phyloP scores from a whole-genome alignment of 2,888 invertebrate genomes.

The Microlaimidae sp. region DNA sequence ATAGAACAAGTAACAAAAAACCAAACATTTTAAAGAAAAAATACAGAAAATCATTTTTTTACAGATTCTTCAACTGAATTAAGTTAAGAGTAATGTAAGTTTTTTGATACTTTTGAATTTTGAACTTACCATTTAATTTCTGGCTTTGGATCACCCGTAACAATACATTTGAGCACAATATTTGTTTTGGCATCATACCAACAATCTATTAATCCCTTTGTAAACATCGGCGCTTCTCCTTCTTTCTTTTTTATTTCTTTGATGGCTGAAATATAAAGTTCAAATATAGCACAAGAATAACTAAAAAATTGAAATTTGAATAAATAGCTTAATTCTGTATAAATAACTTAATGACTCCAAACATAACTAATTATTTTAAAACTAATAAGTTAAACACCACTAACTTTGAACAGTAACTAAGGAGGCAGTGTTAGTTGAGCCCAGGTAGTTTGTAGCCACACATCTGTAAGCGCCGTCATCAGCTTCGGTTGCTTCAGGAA shows the following conservation, averaged over 20 bases:
- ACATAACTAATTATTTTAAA: too few relatives aligned
- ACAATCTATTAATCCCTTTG: constrained; percentile 27
- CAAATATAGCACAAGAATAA: background rate
- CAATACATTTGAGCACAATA: constrained; percentile 30
- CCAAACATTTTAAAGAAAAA: too few relatives aligned
- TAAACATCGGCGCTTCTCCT: constrained; percentile 32
- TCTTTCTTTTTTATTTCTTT: constrained; percentile 27
- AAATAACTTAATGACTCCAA: too few relatives aligned
- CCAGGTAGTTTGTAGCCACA: constrained; percentile 45
- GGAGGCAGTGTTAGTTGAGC: constrained; percentile 34
- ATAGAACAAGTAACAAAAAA: too few relatives aligned
- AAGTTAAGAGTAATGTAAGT: constrained; percentile 16
- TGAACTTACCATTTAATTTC: constrained; percentile 27
- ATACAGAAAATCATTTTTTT: too few relatives aligned
- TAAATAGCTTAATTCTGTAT: too few relatives aligned
- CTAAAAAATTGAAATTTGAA: too few relatives aligned
- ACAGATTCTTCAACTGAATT: too few relatives aligned
- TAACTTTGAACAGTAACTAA: constrained; percentile 25
- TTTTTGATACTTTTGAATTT: too few relatives aligned
- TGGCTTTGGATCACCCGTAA: constrained; percentile 33
- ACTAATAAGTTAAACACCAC: too few relatives aligned
- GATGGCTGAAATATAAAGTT: constrained; percentile 3
- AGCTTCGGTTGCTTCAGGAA: constrained; percentile 40
- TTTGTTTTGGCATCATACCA: constrained; percentile 28
- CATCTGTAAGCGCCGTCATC: constrained; percentile 49